phyloP scores from a whole-genome alignment of 1,140 invertebrate species.

The Anastrepha obliqua region DNA sequence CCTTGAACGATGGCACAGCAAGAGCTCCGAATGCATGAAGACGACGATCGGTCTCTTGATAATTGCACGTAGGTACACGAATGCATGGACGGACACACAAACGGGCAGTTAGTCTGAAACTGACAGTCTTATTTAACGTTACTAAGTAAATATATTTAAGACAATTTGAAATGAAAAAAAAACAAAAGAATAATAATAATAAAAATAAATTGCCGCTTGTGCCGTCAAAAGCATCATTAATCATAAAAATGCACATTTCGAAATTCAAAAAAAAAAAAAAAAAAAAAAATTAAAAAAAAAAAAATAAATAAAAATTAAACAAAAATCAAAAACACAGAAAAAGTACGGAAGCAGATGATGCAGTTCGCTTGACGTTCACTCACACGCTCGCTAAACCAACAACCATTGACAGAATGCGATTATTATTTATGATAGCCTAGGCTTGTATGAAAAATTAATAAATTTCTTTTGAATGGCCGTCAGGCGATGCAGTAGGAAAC shows the following conservation, averaged over 20 bases:
- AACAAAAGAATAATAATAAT: too few relatives aligned
- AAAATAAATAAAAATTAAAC: too few relatives aligned
- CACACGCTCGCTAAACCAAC: neutral
- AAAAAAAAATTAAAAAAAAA: too few relatives aligned
- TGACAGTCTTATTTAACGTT: neutral
- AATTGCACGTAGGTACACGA: neutral
- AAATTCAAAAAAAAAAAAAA: neutral
- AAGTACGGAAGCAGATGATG: conserved; percentile 27
- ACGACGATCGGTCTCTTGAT: neutral
- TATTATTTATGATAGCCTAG: conserved; percentile 34
- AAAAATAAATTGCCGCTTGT: too few relatives aligned
- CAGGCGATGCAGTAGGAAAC: neutral
- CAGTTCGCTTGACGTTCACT: neutral
- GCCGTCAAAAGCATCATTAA: conserved; percentile 12
- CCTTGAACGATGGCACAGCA: conserved; percentile 6
- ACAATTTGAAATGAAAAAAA: neutral
- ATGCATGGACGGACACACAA: neutral
- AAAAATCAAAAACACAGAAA: neutral
- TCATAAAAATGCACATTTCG: conserved; percentile 34
- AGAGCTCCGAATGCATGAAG: neutral
- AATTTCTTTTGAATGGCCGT: conserved; percentile 36
- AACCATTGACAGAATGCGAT: conserved; percentile 40
- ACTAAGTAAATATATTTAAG: neutral
- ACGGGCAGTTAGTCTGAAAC: neutral
- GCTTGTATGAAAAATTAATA: conserved; percentile 39